phyloP scores from a whole-genome alignment of 2,113 vertebrate genomes.

The Rhizomys pruinosus region DNA sequence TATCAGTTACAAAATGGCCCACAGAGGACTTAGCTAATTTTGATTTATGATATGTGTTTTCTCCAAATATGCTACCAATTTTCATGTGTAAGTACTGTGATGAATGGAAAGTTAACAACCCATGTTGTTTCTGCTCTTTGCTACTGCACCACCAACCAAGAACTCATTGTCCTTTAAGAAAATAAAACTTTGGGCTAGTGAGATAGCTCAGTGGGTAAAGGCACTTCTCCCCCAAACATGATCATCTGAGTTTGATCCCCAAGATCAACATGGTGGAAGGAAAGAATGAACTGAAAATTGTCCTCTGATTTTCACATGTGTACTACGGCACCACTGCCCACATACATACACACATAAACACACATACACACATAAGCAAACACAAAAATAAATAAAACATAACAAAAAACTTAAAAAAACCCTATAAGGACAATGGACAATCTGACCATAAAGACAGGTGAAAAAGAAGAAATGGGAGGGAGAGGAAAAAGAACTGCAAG shows the following conservation, averaged over 20 bases:
- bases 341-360: too few species aligned
- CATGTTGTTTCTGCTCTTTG: background rate
- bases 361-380: too few species aligned
- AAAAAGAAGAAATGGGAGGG: background rate
- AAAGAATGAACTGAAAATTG: background rate
- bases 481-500: background rate
- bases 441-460: background rate
- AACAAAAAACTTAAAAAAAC: background rate
- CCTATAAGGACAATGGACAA: background rate
- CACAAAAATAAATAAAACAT: background rate
- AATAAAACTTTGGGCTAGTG: background rate
- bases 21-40: conserved; percentile 26
- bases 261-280: background rate
- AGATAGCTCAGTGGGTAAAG: background rate
- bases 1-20: background rate
- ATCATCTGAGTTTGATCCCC: background rate
- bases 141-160: background rate
- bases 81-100: background rate
- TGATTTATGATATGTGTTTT: background rate
- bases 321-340: background rate
- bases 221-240: background rate
- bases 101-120: conserved; percentile 31
- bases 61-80: background rate
- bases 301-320: background rate
- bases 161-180: background rate